Evolutionary conservation across 2,113 vertebrate genomes (phyloP), one percentile per base, ranked within the genome.

Genomic region (Progne subis): DNA sequence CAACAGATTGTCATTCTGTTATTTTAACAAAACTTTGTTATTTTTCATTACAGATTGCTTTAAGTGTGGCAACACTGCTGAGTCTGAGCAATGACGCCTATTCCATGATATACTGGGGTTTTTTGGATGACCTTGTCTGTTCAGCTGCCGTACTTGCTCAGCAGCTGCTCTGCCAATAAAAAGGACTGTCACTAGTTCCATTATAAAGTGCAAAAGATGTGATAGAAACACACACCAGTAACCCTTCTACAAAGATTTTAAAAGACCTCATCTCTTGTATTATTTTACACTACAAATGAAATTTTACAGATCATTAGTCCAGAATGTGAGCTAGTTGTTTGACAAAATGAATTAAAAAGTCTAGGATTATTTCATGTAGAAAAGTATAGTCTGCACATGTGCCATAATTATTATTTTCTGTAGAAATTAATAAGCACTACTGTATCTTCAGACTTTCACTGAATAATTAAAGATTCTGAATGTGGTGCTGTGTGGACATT

Each of bases 231-330:
- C 28, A 77, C 37, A 46, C 29, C 64, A 78, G 56, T 91, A 88
- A 71, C 53, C 70, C 49, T 94, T 59, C 86, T 52, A 76, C 43
- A 87, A 89, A 82, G 79, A 82, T 69, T 85, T 89, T 47, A 49
- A 93, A 93, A 88, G 11, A 87, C 80, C 34, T 92, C 69, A 86
- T 90, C 69, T 83, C 60, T 70, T 23, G 34, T 68, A 82, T 89
- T 94, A 95, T 96, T 95, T 95, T 95, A 76, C 34, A 88, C 55
- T 81, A 90, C 50, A 92, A 91, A 82, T 91, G 41, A 93, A 95
- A 91, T 95, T 95, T 96, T 93, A 63, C 81, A 95, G 83, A 71
- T 92, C 95, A 91, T 95, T 96, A 94, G 87, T 85, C 70, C 50
- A 79, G 82, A 94, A 94, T 94, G 81, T 78, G 52, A 88, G 69